A percentile compares a stretch with the other conserved stretches of the same genome.
phyloP scores from a whole-genome alignment of 2,113 vertebrate species.

The Crotalus helleri region DNA sequence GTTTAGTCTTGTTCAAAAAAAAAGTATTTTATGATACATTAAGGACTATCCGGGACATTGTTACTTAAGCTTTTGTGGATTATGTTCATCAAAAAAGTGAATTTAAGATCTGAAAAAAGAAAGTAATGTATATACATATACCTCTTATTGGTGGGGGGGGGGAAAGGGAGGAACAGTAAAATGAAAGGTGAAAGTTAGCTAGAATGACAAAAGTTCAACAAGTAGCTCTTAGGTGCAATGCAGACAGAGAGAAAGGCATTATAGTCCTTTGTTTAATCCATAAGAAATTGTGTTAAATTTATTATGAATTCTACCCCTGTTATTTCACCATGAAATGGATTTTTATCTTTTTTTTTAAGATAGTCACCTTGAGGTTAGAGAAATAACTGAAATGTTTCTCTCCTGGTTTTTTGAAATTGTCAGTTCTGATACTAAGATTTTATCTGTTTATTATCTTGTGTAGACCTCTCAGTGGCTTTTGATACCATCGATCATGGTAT shows the following conservation, averaged over 20 bases:
- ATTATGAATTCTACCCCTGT: not conserved
- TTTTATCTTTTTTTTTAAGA: not conserved
- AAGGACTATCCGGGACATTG: no score
- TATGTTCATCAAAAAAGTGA: no score
- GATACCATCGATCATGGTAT: no score
- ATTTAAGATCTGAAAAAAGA: no score
- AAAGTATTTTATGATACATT: no score
- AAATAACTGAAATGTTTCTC: not conserved
- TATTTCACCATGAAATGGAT: not conserved
- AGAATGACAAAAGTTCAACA: not conserved
- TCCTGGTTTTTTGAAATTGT: not conserved
- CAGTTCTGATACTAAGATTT: not conserved
- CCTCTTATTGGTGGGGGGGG: not conserved
- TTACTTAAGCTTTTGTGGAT: no score
- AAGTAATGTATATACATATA: not conserved
- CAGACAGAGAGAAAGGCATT: not conserved
- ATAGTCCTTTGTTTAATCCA: not conserved
- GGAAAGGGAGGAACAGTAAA: not conserved
- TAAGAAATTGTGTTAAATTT: not conserved
- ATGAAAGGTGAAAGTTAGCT: not conserved
- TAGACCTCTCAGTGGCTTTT: not conserved
- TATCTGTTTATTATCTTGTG: not conserved
- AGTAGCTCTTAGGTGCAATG: not conserved
- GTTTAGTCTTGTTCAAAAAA: no score
- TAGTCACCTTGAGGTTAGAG: not conserved